Conservation (phyloP, 1,140 invertebrate species). For the Zelostemma sp. region DNA sequence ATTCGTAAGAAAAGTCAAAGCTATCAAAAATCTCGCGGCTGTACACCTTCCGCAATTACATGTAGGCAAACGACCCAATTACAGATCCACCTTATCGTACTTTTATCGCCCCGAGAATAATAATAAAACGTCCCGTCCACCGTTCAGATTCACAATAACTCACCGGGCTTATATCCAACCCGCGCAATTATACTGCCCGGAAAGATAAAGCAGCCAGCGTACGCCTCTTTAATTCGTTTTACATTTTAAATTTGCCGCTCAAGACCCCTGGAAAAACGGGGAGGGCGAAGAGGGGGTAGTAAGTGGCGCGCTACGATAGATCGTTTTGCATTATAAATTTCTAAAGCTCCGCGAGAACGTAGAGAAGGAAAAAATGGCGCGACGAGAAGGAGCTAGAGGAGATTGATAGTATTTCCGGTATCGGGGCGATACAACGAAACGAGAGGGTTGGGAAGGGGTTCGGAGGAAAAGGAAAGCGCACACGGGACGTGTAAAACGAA, state of each 20-base stretch:
- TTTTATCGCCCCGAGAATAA: constrained; percentile 24
- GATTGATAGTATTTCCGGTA: constrained; percentile 45
- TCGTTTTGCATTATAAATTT: constrained; percentile 49
- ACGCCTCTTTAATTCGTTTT: constrained; percentile 40
- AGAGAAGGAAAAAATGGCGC: not conserved
- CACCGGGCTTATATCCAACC: constrained; percentile 10
- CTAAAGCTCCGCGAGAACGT: constrained; percentile 19
- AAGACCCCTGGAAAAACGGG: no score
- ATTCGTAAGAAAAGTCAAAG: not conserved
- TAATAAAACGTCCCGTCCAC: constrained; percentile 34
- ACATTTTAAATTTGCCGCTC: constrained; percentile 35
- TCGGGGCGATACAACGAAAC: constrained; percentile 3
- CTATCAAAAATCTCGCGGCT: constrained; percentile 6
- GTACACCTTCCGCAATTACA: constrained; percentile 23
- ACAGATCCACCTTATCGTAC: constrained; percentile 28
- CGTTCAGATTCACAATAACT: constrained; percentile 26
- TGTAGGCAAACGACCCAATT: constrained; percentile 25
- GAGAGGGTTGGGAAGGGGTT: not conserved
- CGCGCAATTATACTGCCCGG: constrained; percentile 12
- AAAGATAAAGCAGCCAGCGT: constrained; percentile 26
- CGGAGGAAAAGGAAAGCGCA: constrained; percentile 7
- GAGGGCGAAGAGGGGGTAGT: not conserved
- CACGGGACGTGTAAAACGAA: constrained; percentile 36
- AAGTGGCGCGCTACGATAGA: constrained; percentile 29
- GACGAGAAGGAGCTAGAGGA: constrained; percentile 13